Conservation (phyloP, 2,797 vertebrate species). For the Triplophysa bombifrons region DNA sequence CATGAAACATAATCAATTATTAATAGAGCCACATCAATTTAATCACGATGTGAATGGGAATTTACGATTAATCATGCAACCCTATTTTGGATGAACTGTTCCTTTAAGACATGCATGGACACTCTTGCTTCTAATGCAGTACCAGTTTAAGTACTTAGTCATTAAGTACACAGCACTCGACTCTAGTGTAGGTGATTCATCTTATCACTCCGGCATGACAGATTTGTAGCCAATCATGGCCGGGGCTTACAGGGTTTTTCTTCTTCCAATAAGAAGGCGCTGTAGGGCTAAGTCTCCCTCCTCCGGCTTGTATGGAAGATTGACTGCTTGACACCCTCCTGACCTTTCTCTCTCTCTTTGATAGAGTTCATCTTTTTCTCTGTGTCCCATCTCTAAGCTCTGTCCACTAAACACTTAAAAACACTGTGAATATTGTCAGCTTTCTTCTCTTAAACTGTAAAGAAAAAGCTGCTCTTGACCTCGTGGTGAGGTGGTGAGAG, state of each 20-base stretch:
- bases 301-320: conserved; percentile 63
- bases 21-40: too few relatives aligned
- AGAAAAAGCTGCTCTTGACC: conserved; percentile 62
- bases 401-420: conserved; percentile 39
- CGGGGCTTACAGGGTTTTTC: conserved; percentile 49
- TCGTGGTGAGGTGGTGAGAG: conserved; percentile 53
- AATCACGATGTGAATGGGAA: too few relatives aligned
- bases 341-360: conserved; percentile 64
- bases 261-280: conserved; percentile 55
- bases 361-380: conserved; percentile 66
- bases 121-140: neutral
- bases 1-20: too few relatives aligned
- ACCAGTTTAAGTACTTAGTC: too few relatives aligned
- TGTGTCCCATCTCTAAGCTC: conserved; percentile 62
- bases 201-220: conserved; percentile 45
- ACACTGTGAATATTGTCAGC: conserved; percentile 52
- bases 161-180: conserved; percentile 7
- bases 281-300: conserved; percentile 49
- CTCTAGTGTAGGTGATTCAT: conserved; percentile 16
- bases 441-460: conserved; percentile 58
- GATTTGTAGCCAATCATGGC: conserved; percentile 58
- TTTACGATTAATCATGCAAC: too few relatives aligned
- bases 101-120: neutral
- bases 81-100: neutral
- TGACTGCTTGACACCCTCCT: conserved; percentile 65